Base-by-base conservation (phyloP, 1,140 invertebrate species). In the Helicoverpa zea region DNA sequence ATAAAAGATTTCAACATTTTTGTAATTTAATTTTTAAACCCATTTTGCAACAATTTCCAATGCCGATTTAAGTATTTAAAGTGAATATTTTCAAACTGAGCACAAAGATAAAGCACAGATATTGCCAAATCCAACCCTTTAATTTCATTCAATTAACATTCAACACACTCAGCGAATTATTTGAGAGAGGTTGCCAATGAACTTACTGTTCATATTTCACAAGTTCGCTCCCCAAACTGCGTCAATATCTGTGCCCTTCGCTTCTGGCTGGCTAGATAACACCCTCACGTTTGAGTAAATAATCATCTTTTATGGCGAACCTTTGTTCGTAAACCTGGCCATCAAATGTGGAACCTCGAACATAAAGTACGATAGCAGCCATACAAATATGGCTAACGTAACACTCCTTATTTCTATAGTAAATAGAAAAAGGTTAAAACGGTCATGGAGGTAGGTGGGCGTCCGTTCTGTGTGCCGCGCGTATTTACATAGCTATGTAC, bases 281-380 rank as follows among this genome's bases (percentile, higher is more conserved):
- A 74, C 72, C 72, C 72, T 74, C 72, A 18, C 12, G 5, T 76
- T 76, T 16, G n/a, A 76, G 56, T 43, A 76, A 76, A 76, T 76
- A 61, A 63, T 76, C 58, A 63, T 11, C 30, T 61, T 76, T 76
- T 63, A 76, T 35, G 73, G 43, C 72, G n/a, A 18, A 14, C 72
- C 72, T 59, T 74, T 74, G 72, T 74, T 56, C 54, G 68, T 51
- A 16, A 47, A 11, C 49, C 66, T 68, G 58, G n/a, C 43, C 52
- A 18, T 74, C 54, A 74, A 58, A 58, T 13, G 51, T 74, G 35
- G n/a, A 29, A 74, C 54, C n/a, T 23, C 16, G 54, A 11, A 54
- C 16, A 2, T 29, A 49, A 43, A 13, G 9, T 14, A 59, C 35
- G 35, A 43, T 29, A n/a, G 56, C 58, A 23, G 13, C 29, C 7